Percentiles rank a stretch among this genome's conserved stretches.
These are phyloP conservation scores for Sarcophaga subvicina DNA, from an alignment of 2,888 invertebrate genomes.

Conservation along the genomic window DNA sequence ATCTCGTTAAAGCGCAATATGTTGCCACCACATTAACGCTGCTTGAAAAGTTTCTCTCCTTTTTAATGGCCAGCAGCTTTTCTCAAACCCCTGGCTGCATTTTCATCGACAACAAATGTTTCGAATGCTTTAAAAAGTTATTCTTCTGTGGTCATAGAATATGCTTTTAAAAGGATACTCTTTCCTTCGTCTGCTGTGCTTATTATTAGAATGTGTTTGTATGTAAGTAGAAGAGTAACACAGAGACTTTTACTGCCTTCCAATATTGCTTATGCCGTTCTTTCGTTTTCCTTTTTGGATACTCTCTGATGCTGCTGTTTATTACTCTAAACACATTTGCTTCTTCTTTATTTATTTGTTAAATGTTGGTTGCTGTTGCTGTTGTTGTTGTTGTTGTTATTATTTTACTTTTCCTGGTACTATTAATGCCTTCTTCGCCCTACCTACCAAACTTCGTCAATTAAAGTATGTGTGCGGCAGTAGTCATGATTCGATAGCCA, in stretches of 20 bases:
- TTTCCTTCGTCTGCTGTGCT: background rate
- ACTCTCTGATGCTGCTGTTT: slow-evolving; percentile 33
- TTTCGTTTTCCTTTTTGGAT: background rate
- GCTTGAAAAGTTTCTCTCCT: slow-evolving; percentile 44
- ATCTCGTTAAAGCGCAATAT: slow-evolving; percentile 60
- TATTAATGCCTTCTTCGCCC: slow-evolving; percentile 1
- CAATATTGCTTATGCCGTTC: background rate
- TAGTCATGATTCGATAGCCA: slow-evolving; percentile 60
- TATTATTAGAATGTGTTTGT: no score
- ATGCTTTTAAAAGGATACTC: slow-evolving; percentile 33
- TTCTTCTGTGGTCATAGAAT: slow-evolving; percentile 28
- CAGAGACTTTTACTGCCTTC: background rate
- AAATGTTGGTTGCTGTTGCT: slow-evolving; percentile 27
- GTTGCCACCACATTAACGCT: slow-evolving; percentile 66
- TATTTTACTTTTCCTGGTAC: background rate
- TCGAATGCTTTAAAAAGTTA: slow-evolving; percentile 8
- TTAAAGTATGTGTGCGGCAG: slow-evolving; percentile 24
- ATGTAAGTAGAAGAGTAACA: no score
- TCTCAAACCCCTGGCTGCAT: background rate
- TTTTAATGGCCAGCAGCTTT: background rate
- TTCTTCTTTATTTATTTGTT: background rate
- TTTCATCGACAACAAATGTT: background rate
- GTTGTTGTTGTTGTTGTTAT: background rate
- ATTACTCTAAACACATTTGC: slow-evolving; percentile 46
- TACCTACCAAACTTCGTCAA: slow-evolving; percentile 8